phyloP scores from a whole-genome alignment of 64 coral and sea anemone species.

The Dendronephthya gigantea region DNA sequence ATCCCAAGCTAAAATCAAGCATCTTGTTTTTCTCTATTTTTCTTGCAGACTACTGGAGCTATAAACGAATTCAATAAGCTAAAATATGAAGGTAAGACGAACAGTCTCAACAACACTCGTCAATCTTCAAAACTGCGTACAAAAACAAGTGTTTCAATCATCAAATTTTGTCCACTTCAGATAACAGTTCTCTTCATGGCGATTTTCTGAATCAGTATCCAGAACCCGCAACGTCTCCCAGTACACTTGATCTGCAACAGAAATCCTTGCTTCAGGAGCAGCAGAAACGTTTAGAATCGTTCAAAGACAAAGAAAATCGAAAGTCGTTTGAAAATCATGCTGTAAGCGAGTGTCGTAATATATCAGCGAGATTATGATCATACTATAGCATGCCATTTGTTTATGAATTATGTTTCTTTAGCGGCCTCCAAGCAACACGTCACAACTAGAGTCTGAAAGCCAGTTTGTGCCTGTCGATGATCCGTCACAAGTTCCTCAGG shows the following conservation, averaged over 20 bases:
- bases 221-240: not conserved
- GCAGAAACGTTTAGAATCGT: not conserved
- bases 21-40: not conserved
- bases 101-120: not conserved
- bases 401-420: not conserved
- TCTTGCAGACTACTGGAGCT: not conserved
- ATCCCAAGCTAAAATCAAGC: no score
- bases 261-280: not conserved
- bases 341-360: not conserved
- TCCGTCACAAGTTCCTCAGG: constrained; percentile 20
- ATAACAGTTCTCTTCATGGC: not conserved
- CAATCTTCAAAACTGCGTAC: not conserved
- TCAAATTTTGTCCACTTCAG: not conserved
- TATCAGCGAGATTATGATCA: no score
- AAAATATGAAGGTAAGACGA: not conserved
- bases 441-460: constrained; percentile 90
- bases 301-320: not conserved
- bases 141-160: no score
- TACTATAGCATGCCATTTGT: not conserved
- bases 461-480: constrained; percentile 88
- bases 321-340: not conserved
- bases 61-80: not conserved
- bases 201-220: not conserved
- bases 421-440: constrained; percentile 62
- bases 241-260: not conserved